A percentile compares a stretch with the other conserved stretches of the same genome.
These are phyloP conservation scores for Saccostrea echinata DNA, from an alignment of 1,140 invertebrate species.

Conservation along the genomic window DNA sequence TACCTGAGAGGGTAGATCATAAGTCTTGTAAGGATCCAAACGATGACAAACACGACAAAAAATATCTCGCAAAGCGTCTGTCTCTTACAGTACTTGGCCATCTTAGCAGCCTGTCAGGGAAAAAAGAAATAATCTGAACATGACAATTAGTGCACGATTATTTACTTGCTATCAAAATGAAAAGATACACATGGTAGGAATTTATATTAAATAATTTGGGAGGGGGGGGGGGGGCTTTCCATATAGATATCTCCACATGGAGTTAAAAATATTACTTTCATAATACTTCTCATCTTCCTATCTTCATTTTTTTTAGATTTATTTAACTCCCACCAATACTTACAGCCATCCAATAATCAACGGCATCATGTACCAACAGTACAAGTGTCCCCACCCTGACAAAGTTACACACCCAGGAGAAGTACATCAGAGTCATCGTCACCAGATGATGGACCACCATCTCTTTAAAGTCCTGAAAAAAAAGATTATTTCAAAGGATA, in stretches of 20 bases:
- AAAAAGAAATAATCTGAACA: background rate
- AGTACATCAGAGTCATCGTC: constrained; percentile 91
- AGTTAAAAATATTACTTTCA: no score
- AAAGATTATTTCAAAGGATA: no score
- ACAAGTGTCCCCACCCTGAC: constrained; percentile 95
- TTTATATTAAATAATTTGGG: no score
- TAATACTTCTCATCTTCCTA: no score
- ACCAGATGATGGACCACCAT: constrained; percentile 98
- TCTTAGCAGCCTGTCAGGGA: constrained; percentile 67
- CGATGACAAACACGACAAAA: constrained; percentile 82
- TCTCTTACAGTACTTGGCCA: constrained; percentile 88
- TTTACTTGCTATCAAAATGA: no score
- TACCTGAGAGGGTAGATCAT: constrained; percentile 85
- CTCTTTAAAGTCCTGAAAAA: constrained; percentile 92
- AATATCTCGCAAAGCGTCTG: constrained; percentile 92
- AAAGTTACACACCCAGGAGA: constrained; percentile 87
- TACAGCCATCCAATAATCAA: constrained; percentile 97
- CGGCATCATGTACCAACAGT: constrained; percentile 94
- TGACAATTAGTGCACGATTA: no score
- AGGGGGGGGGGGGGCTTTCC: no score
- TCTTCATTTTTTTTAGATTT: no score
- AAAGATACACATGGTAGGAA: no score
- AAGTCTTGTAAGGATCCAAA: constrained; percentile 75
- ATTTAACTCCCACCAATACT: constrained; percentile 52
- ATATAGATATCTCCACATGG: no score